phyloP scores from a whole-genome alignment of 2,113 vertebrate genomes.

The Tinamus guttatus region DNA sequence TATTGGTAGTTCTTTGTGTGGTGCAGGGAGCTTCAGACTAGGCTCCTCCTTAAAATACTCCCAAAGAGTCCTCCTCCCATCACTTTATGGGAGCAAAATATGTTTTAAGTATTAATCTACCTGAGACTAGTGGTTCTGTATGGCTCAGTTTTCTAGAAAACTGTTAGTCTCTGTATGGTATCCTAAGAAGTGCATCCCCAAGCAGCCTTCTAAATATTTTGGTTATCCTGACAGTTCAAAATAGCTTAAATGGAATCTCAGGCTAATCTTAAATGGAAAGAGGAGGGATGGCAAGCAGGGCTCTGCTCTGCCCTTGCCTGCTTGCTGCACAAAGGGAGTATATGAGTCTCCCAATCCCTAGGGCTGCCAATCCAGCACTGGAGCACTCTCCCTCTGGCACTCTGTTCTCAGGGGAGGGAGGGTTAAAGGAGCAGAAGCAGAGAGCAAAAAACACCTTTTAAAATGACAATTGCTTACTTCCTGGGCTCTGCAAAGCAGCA shows the following conservation, averaged over 20 bases:
- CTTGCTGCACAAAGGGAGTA: background rate
- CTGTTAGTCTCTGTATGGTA: conserved; percentile 49
- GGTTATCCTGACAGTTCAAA: background rate
- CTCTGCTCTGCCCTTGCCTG: background rate
- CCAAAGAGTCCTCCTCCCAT: too few relatives aligned
- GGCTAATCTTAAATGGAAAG: background rate
- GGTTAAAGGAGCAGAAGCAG: background rate
- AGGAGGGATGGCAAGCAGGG: background rate
- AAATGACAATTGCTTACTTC: background rate
- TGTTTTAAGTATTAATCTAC: conserved; percentile 5
- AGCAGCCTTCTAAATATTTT: conserved; percentile 51
- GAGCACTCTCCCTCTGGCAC: background rate
- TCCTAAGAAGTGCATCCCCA: background rate
- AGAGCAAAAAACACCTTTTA: background rate
- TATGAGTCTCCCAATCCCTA: background rate
- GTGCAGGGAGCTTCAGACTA: background rate
- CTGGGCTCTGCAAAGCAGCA: background rate
- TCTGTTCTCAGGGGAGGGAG: background rate
- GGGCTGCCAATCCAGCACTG: background rate
- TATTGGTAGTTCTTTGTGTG: conserved; percentile 17
- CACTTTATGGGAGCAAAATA: conserved; percentile 10
- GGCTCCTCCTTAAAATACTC: conserved; percentile 36
- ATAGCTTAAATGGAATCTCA: background rate
- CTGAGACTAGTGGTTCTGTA: background rate
- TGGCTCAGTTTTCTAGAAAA: conserved; percentile 48